phyloP scores from a whole-genome alignment of 2,797 vertebrate species.

The Echeneis naucrates region DNA sequence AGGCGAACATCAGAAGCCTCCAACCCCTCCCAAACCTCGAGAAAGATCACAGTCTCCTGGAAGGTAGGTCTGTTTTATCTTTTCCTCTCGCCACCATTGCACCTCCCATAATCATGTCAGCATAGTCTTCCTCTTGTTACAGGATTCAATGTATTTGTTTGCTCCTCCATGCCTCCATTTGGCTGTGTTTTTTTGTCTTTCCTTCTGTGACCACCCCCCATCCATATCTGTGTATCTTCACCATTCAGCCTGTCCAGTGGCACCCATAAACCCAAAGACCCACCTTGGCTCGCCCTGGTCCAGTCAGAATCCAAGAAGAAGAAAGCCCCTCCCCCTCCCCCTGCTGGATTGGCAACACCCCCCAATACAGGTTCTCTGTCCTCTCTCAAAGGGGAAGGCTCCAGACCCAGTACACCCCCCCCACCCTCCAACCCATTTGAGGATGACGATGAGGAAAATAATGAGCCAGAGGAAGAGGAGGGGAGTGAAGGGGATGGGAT shows the following conservation, averaged over 20 bases:
- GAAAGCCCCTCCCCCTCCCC: constrained; percentile 88
- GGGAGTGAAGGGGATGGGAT: constrained; percentile 57
- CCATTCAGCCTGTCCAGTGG: constrained; percentile 78
- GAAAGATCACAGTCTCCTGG: constrained; percentile 90
- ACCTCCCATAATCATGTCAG: constrained; percentile 17
- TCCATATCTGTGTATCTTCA: constrained; percentile 68
- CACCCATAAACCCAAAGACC: constrained; percentile 89
- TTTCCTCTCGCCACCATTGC: constrained; percentile 30
- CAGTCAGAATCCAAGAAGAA: constrained; percentile 93
- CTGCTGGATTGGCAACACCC: constrained; percentile 63
- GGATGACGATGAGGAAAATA: constrained; percentile 79
- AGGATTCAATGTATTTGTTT: constrained; percentile 25
- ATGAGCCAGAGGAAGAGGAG: constrained; percentile 66
- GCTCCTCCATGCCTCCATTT: constrained; percentile 37
- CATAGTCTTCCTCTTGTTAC: constrained; percentile 13
- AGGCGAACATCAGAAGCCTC: constrained; percentile 80
- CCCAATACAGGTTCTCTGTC: constrained; percentile 79
- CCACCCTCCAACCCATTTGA: constrained; percentile 93
- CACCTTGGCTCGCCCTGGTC: constrained; percentile 96
- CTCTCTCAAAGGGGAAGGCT: constrained; percentile 88
- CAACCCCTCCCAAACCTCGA: constrained; percentile 90
- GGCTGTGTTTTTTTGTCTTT: constrained; percentile 53
- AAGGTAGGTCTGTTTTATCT: constrained; percentile 77
- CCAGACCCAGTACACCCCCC: constrained; percentile 77
- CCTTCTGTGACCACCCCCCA: constrained; percentile 65